A percentile compares a stretch with the other conserved stretches of the same genome.
These are phyloP conservation scores for Lipophrys pholis DNA, from an alignment of 2,113 vertebrate genomes.

Conservation along the genomic window DNA sequence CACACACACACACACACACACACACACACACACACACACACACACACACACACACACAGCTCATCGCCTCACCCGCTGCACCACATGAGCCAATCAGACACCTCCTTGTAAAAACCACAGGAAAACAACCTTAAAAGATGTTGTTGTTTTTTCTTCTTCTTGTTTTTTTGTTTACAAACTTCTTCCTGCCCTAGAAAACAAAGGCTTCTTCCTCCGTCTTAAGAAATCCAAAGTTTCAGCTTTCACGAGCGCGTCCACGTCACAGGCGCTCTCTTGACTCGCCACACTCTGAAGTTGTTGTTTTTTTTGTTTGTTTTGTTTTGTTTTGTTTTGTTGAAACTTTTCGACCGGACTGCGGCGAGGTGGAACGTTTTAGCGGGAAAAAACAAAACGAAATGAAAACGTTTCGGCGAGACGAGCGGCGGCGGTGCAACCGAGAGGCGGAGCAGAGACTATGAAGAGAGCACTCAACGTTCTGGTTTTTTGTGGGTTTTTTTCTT, in stretches of 20 bases:
- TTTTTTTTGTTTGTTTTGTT: no score
- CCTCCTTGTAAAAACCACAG: slow-evolving; percentile 34
- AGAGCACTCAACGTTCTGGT: slow-evolving; percentile 35
- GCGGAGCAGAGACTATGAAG: slow-evolving; percentile 35
- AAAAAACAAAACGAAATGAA: neutral
- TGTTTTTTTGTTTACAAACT: slow-evolving; percentile 15
- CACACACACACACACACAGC: neutral
- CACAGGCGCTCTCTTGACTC: no score
- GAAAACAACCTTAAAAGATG: slow-evolving; percentile 30
- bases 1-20: no score
- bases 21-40: no score
- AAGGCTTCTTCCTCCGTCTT: neutral
- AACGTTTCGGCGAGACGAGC: slow-evolving; percentile 29
- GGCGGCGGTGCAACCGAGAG: slow-evolving; percentile 33
- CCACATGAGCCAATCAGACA: slow-evolving; percentile 36
- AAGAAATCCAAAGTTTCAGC: no score
- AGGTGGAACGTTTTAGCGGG: no score
- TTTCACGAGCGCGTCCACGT: no score
- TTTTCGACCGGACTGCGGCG: no score
- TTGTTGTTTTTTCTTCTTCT: no score
- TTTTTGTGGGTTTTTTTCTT: neutral
- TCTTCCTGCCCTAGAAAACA: slow-evolving; percentile 34
- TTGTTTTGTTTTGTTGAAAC: neutral
- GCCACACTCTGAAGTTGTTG: no score
- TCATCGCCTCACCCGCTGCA: slow-evolving; percentile 40